Evolutionary conservation across 1,140 invertebrate genomes (phyloP).

Genomic region (Pseudobourletiella spinata): DNA sequence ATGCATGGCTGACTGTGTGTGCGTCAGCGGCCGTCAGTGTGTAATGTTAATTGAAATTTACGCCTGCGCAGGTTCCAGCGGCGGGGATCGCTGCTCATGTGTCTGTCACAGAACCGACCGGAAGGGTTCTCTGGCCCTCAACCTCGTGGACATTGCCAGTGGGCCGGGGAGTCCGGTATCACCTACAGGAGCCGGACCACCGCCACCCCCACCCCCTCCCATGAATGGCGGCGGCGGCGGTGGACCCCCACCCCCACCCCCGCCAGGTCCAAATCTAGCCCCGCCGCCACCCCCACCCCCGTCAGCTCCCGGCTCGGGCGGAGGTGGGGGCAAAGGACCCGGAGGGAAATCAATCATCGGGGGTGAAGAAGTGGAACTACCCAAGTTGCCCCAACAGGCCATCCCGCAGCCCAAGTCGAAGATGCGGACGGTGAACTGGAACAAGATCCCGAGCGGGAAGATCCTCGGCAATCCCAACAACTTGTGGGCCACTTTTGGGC

Average conservation of each 20-base stretch:
- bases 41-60: too few species aligned
- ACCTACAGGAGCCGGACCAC: conserved; percentile 33
- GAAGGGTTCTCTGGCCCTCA: conserved; percentile 41
- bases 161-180: neutral
- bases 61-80: conserved; percentile 17
- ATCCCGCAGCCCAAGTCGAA: conserved; percentile 71
- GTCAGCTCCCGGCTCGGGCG: conserved; percentile 44
- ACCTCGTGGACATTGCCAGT: conserved; percentile 37
- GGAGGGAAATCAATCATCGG: conserved; percentile 31
- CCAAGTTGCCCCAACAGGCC: conserved; percentile 68
- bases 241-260: conserved; percentile 42
- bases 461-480: conserved; percentile 66
- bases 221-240: conserved; percentile 41
- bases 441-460: conserved; percentile 72
- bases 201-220: conserved; percentile 42
- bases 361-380: conserved; percentile 9
- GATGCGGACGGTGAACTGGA: conserved; percentile 92
- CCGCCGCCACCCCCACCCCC: conserved; percentile 44
- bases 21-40: too few species aligned
- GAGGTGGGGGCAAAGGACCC: conserved; percentile 39
- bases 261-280: conserved; percentile 39
- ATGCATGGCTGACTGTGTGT: too few species aligned
- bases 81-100: conserved; percentile 40
- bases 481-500: conserved; percentile 83
- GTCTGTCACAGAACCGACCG: conserved; percentile 38